Evolutionary conservation across 1,140 invertebrate species (phyloP).

Genomic region (Steinernema feltiae): DNA sequence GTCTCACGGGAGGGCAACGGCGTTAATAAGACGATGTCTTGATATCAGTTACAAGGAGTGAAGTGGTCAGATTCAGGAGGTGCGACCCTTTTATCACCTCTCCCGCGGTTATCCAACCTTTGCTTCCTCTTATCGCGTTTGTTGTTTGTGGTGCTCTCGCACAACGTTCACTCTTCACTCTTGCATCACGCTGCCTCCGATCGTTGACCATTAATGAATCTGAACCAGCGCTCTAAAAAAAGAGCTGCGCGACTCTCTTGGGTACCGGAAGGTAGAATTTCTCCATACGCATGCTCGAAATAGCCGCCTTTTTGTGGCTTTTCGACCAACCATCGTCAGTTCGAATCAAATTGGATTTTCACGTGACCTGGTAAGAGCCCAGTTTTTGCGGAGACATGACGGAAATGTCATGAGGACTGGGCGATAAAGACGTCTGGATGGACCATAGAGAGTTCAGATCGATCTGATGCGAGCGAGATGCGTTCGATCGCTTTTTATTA

Average conservation of each 20-base stretch:
- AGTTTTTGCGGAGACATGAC: neutral
- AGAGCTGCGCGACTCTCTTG: neutral
- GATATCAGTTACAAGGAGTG: neutral
- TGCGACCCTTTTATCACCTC: neutral
- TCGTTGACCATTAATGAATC: neutral
- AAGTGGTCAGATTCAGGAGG: conserved; percentile 1
- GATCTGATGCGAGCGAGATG: neutral
- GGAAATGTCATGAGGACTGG: neutral
- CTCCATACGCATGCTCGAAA: neutral
- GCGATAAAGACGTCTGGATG: conserved; percentile 10
- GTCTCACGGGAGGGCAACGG: neutral
- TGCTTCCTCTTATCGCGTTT: neutral
- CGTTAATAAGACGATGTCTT: neutral
- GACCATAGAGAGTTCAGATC: neutral
- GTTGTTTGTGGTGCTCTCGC: neutral
- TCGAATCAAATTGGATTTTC: neutral
- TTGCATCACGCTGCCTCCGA: neutral
- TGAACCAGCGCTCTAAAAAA: too few relatives aligned
- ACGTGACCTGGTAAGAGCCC: neutral
- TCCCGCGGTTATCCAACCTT: conserved; percentile 1
- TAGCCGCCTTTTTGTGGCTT: neutral
- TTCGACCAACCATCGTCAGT: neutral
- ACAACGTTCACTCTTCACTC: neutral
- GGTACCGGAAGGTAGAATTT: neutral
- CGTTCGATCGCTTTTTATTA: neutral